Evolutionary conservation across 1,140 invertebrate species (phyloP).

Genomic region (Laodelphax striatellus): DNA sequence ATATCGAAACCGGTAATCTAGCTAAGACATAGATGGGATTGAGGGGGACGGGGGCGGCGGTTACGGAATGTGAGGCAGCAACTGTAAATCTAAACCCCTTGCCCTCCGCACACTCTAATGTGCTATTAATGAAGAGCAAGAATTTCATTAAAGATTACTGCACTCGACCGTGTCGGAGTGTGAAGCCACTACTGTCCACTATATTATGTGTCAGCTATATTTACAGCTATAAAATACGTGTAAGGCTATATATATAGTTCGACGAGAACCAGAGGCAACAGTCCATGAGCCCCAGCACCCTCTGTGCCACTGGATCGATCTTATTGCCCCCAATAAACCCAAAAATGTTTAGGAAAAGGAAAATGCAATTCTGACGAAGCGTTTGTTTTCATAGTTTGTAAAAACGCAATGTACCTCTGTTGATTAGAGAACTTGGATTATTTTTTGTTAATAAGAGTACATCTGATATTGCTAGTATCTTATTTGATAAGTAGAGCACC

Average conservation of each 20-base stretch:
- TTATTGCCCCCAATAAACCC: no score
- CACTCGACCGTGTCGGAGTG: slow-evolving; percentile 27
- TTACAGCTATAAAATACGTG: no score
- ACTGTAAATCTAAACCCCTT: background rate
- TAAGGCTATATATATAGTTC: no score
- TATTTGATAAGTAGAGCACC: no score
- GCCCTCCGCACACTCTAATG: slow-evolving; percentile 34
- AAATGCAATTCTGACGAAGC: no score
- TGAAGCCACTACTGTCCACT: slow-evolving; percentile 50
- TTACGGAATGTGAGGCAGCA: background rate
- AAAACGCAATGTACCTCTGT: no score
- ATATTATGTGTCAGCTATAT: slow-evolving; percentile 36
- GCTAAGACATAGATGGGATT: background rate
- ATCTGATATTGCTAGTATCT: no score
- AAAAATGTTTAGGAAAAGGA: no score
- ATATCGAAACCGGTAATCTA: no score
- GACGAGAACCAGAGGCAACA: background rate
- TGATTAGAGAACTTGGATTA: no score
- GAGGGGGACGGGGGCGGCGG: background rate
- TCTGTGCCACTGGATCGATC: background rate
- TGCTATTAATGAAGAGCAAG: slow-evolving; percentile 54
- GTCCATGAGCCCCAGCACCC: background rate
- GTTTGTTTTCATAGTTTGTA: no score
- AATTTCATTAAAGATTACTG: slow-evolving; percentile 51
- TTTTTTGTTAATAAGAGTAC: no score